Base-by-base conservation (phyloP, 2,888 invertebrate species). In the Thysanoteuthis rhombus region DNA sequence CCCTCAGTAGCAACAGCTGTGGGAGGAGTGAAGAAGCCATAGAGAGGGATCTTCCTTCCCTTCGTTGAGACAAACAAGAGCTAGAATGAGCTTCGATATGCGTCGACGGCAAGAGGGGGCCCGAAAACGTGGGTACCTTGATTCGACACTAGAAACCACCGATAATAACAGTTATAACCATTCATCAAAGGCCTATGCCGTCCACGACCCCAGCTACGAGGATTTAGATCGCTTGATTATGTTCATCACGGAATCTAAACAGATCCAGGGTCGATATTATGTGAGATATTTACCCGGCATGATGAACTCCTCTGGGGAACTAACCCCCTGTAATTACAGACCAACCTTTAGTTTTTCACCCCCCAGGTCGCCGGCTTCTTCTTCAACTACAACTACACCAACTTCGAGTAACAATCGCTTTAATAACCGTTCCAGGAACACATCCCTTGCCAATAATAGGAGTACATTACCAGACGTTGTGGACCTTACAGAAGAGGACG, bases 231-330 rank as follows among this genome's bases (percentile, higher is more conserved):
- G 92, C 19, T n/a, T 92, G 32, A 92, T 92, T 32, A 92, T 92
- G 92, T 92, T 92, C 36, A 92, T 92, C 22, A 92, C 92, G n/a
- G 92, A 92, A 32, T 92, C 92, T 28, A 92, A 92, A 92, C 92
- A 92, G 36, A 92, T 92, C 32, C 92, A 92, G 42, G 92, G 92
- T 22, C 40, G 92, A 16, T 92, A 92, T n/a, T 92, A 92, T 45
- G 92, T 92, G 40, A 40, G 92, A 45, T 92, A 92, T 92, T 39
- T 92, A n/a, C 92, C 92, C 10, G 92, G 92, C 4, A 92, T 92
- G 92, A 40, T 42, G 40, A 92, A 92, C 32, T 42, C 92, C 36
- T 40, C 92, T n/a, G 92, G 92, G 10, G 92, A 92, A 42, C 45
- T 92, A 25, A 92, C 92, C 45, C 92, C 92, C 4, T 92, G 92